phyloP scores from a whole-genome alignment of 2,888 invertebrate genomes.

The Andrena chrysosceles region DNA sequence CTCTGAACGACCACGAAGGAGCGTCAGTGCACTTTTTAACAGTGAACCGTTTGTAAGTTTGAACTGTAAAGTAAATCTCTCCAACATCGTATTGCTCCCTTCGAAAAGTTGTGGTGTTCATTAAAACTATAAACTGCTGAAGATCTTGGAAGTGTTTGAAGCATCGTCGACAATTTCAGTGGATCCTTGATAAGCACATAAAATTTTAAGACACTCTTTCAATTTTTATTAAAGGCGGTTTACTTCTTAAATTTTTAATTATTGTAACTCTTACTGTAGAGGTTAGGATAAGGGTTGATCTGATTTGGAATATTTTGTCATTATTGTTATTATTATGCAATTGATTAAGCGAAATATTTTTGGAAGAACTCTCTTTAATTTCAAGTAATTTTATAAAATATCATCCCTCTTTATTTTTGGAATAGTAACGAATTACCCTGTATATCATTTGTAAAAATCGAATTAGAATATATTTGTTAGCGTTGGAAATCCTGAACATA shows the following conservation, averaged over 20 bases:
- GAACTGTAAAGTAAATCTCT: neutral
- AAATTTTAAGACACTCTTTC: neutral
- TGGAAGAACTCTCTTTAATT: too few relatives aligned
- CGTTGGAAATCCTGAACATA: too few relatives aligned
- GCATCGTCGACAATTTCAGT: neutral
- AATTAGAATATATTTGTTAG: too few relatives aligned
- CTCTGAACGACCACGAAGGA: constrained; percentile 30
- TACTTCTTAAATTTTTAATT: neutral
- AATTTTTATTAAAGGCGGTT: neutral
- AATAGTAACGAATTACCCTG: too few relatives aligned
- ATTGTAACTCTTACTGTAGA: neutral
- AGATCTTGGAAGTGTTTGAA: neutral
- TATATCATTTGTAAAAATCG: too few relatives aligned
- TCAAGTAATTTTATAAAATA: too few relatives aligned
- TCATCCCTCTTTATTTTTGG: too few relatives aligned
- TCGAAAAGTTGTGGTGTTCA: neutral
- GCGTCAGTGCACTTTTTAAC: constrained; percentile 13
- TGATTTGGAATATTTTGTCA: too few relatives aligned
- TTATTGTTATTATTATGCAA: too few relatives aligned
- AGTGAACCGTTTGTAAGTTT: constrained; percentile 2
- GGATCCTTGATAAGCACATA: neutral
- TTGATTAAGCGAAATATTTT: too few relatives aligned
- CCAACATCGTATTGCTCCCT: neutral
- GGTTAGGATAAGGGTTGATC: too few relatives aligned
- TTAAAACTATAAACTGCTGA: neutral